Evolutionary conservation across 1,140 invertebrate genomes (phyloP).

Genomic region (Callitettix versicolor): DNA sequence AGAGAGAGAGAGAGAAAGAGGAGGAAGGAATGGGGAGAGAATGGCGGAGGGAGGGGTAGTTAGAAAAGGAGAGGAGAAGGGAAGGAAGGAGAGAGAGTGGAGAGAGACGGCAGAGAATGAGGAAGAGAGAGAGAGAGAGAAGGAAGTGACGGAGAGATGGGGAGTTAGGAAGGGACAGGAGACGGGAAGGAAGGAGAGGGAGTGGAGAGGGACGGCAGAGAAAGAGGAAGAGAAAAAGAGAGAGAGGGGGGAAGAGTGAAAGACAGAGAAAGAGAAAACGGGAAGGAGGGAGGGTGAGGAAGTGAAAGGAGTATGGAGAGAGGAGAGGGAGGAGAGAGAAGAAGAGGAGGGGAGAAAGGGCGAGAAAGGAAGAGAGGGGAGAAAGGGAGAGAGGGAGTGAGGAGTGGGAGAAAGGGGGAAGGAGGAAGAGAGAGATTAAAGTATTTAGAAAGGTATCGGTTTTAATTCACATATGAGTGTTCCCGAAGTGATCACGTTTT

Average conservation of each 20-base stretch:
- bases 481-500: too few relatives aligned
- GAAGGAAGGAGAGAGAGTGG: neutral
- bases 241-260: conserved; percentile 4
- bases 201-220: too few relatives aligned
- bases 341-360: conserved; percentile 8
- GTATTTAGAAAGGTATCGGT: too few relatives aligned
- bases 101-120: too few relatives aligned
- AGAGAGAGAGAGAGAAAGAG: conserved; percentile 3
- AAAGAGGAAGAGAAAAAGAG: conserved; percentile 6
- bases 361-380: conserved; percentile 5
- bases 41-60: neutral
- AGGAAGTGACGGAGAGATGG: neutral
- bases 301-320: too few relatives aligned
- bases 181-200: neutral
- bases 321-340: conserved; percentile 17
- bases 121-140: neutral
- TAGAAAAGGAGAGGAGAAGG: neutral
- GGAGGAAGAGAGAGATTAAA: too few relatives aligned
- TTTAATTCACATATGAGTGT: too few relatives aligned
- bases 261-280: too few relatives aligned
- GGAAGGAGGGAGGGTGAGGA: conserved; percentile 18
- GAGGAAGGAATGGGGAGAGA: neutral
- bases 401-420: conserved; percentile 8
- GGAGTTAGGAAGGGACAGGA: neutral
- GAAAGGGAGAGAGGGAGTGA: too few relatives aligned